Conservation (phyloP, 2,888 invertebrate species). For the Conchocele bisecta region DNA sequence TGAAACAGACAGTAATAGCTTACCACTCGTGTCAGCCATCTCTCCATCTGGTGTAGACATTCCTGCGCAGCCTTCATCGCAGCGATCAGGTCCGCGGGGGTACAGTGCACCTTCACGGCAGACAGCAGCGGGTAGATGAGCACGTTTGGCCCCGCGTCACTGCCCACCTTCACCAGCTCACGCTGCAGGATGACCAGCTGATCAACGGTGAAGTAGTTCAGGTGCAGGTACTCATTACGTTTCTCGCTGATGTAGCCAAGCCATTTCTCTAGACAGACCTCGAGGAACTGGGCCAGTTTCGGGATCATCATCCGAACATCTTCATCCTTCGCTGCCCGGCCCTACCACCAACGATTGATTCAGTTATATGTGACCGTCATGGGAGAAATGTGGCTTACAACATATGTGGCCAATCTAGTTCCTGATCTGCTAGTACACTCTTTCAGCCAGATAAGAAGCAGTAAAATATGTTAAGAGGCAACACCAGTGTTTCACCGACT, state of each 20-base stretch:
- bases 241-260: conserved; percentile 60
- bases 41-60: background rate
- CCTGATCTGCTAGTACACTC: no score
- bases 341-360: no score
- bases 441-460: no score
- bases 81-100: conserved; percentile 52
- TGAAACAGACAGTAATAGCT: no score
- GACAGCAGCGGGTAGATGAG: conserved; percentile 65
- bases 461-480: no score
- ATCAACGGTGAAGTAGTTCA: conserved; percentile 75
- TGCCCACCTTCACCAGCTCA: conserved; percentile 65
- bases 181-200: conserved; percentile 76
- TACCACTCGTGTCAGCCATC: no score
- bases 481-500: no score
- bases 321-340: conserved; percentile 28
- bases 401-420: no score
- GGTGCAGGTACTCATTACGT: conserved; percentile 57
- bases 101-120: conserved; percentile 61
- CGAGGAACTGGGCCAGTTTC: conserved; percentile 67
- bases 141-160: conserved; percentile 37
- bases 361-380: no score
- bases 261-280: conserved; percentile 68
- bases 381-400: no score
- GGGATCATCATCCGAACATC: conserved; percentile 60
- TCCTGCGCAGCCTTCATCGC: conserved; percentile 55